phyloP scores from a whole-genome alignment of 2,797 vertebrate species.

The Mallotus villosus region DNA sequence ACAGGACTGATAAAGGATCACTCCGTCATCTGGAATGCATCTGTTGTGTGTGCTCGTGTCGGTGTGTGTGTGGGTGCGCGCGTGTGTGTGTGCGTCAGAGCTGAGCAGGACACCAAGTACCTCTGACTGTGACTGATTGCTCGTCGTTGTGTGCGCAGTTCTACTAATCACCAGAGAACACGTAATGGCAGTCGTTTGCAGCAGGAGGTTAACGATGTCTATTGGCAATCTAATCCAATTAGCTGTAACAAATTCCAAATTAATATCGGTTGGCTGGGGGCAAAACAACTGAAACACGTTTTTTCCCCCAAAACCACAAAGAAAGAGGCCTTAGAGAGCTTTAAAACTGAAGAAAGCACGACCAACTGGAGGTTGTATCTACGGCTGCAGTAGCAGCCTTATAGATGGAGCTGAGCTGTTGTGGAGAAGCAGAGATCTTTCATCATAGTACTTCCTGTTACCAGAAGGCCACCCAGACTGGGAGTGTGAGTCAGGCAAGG shows the following conservation, averaged over 20 bases:
- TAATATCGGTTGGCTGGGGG: conserved; percentile 33
- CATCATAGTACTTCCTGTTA: conserved; percentile 20
- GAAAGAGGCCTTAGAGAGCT: conserved; percentile 9
- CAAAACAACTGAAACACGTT: conserved; percentile 15
- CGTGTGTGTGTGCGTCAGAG: background rate
- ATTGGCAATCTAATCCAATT: conserved; percentile 43
- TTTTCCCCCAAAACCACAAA: background rate
- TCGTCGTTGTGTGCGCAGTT: conserved; percentile 37
- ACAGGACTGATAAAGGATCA: conserved; percentile 4
- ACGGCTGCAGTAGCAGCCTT: background rate
- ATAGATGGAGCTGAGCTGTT: conserved; percentile 13
- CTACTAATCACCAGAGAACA: conserved; percentile 36
- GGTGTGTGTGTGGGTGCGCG: background rate
- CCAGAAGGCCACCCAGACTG: conserved; percentile 13
- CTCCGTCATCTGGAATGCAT: background rate
- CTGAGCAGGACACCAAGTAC: conserved; percentile 32
- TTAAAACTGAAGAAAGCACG: conserved; percentile 9
- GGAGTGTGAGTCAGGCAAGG: conserved; percentile 22
- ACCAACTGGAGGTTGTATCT: conserved; percentile 5
- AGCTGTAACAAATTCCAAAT: conserved; percentile 38
- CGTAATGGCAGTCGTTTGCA: conserved; percentile 33
- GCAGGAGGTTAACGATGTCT: conserved; percentile 31
- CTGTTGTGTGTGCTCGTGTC: background rate
- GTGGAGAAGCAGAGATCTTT: conserved; percentile 21
- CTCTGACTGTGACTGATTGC: conserved; percentile 15